Evolutionary conservation across 2,797 vertebrate genomes (phyloP), one percentile per base, ranked within the genome.

Genomic region (Neopelma chrysocephalum): DNA sequence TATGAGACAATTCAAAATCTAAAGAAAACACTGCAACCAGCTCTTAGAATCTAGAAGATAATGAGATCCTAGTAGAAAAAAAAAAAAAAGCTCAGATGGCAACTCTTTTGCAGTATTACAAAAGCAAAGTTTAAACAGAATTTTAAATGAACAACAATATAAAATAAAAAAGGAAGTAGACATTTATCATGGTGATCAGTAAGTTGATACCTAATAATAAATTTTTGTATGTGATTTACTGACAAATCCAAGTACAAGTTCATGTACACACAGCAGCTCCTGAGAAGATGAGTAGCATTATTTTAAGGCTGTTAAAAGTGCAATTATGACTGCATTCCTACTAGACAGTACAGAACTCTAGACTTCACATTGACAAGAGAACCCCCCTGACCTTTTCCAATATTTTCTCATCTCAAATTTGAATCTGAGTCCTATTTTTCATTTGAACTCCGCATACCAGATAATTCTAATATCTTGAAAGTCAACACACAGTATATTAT

Each of bases 331-430:
- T 51, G 42, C 22, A 51, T 57, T 86, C 56, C 42, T 79, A 72
- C 8, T 50, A 82, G 50, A 42, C 8, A 54, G 36, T 26, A 72
- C 13, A 26, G 38, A 76, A 72, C 12, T 47, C 31, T 5, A 29
- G 45, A 77, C 14, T 75, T 60, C 8, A 73, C 11, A 19, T 17
- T 40, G n/a, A 29, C n/a, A 72, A 79, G 53, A 65, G 48, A 65
- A 38, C 5, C 1, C 0, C 5, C 4, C 5, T 21, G 18, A 23
- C 6, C 10, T 36, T 53, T 61, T 45, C 45, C 47, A 75, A 10
- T 23, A 34, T 38, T 48, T 69, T 64, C 29, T 50, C 32, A 61
- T 54, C 32, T 62, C n/a, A n/a, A 40, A 40, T 23, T 45, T 71
- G 20, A 83, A 73, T 72, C 15, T 8, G 5, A 68, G 12, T 12